A percentile compares a stretch with the other conserved stretches of the same genome.
Evolutionary conservation across 2,888 invertebrate genomes (phyloP).

Genomic region (Tachina fera): DNA sequence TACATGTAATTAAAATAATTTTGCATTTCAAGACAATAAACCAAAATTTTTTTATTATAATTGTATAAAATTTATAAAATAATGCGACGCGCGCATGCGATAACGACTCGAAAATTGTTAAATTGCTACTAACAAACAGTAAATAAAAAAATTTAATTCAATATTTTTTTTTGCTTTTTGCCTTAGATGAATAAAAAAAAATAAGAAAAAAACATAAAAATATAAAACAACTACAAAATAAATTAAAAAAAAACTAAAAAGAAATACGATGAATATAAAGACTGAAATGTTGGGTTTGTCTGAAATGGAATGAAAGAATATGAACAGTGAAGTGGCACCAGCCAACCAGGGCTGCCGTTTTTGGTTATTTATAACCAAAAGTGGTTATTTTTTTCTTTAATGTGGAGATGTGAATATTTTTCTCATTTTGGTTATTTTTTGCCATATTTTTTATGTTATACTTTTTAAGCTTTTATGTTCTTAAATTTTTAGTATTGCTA

Average conservation of each 20-base stretch:
- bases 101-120: constrained; percentile 82
- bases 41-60: constrained; percentile 33
- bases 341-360: too few species aligned
- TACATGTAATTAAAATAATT: constrained; percentile 33
- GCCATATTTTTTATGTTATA: too few species aligned
- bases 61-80: constrained; percentile 57
- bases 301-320: constrained; percentile 56
- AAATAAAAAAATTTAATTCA: constrained; percentile 80
- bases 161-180: constrained; percentile 75
- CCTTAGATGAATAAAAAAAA: constrained; percentile 77
- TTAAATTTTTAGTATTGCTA: too few species aligned
- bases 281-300: constrained; percentile 54
- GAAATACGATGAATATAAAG: constrained; percentile 50
- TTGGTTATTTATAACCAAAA: too few species aligned
- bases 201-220: constrained; percentile 46
- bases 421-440: too few species aligned
- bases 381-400: too few species aligned
- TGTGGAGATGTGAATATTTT: too few species aligned
- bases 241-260: constrained; percentile 54
- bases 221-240: constrained; percentile 43
- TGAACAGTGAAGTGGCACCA: constrained; percentile 63
- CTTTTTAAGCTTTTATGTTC: too few species aligned
- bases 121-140: constrained; percentile 80
- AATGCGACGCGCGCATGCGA: constrained; percentile 81
- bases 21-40: constrained; percentile 28